Conservation (phyloP, 2,797 vertebrate species). For the Mycteria americana region DNA sequence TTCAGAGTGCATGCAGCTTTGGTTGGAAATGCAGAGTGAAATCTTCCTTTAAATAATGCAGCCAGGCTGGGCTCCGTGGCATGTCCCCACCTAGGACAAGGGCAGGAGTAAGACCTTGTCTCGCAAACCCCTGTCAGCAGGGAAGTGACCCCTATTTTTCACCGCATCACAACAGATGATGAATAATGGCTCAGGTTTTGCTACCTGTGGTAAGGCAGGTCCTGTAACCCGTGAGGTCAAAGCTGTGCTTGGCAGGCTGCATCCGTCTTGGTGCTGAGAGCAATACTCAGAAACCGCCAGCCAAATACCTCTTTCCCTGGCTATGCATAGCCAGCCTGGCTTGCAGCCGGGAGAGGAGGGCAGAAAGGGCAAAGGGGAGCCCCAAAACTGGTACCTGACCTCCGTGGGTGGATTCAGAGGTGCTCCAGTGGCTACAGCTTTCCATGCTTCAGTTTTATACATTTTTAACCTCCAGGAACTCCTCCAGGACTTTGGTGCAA, state of each 20-base stretch:
- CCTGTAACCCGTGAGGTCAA: neutral
- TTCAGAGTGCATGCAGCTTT: neutral
- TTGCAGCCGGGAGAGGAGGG: neutral
- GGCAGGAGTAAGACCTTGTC: neutral
- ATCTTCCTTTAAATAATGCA: neutral
- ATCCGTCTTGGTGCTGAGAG: neutral
- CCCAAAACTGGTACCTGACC: neutral
- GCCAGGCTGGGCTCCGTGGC: fast-evolving
- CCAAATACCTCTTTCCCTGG: neutral
- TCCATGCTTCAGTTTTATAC: neutral
- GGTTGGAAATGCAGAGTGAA: neutral
- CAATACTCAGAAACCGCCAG: neutral
- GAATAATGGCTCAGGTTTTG: neutral
- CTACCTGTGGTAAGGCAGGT: neutral
- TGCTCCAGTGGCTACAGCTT: neutral
- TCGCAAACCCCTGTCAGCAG: neutral
- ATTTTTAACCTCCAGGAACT: neutral
- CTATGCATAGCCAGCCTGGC: neutral
- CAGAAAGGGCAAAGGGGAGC: neutral
- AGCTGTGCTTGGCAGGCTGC: neutral
- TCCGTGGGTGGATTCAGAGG: neutral
- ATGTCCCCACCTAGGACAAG: neutral
- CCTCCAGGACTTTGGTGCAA: neutral
- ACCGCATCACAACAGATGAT: neutral
- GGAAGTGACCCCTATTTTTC: slow-evolving; percentile 7